Conservation (phyloP, 2,113 vertebrate species). For the Formicarius rufipectus region DNA sequence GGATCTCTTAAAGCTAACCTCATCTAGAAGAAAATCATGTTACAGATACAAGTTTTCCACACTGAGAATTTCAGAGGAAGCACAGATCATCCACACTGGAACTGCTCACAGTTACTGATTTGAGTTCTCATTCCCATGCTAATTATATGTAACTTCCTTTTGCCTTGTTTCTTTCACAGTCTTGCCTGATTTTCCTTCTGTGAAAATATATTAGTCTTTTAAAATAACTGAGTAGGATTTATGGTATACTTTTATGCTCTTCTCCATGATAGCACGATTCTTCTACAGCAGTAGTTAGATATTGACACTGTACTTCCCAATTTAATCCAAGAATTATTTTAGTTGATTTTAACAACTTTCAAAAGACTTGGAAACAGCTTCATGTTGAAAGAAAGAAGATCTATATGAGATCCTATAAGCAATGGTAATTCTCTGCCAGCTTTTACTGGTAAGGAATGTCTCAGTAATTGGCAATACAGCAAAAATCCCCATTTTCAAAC, state of each 20-base stretch:
- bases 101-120: neutral
- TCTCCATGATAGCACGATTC: neutral
- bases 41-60: neutral
- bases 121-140: neutral
- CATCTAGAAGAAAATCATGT: neutral
- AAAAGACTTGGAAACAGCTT: neutral
- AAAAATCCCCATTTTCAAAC: neutral
- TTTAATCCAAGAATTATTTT: neutral
- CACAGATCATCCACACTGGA: neutral
- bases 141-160: neutral
- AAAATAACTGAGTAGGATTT: neutral
- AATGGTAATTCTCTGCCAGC: neutral
- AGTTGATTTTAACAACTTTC: neutral
- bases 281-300: neutral
- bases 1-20: neutral
- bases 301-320: neutral
- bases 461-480: neutral
- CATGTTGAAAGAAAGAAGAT: neutral
- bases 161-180: neutral
- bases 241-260: neutral
- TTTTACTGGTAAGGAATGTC: neutral
- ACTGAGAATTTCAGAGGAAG: neutral
- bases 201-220: neutral
- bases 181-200: neutral
- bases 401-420: neutral